phyloP scores from a whole-genome alignment of 1,140 invertebrate species.

The Pinna nobilis region DNA sequence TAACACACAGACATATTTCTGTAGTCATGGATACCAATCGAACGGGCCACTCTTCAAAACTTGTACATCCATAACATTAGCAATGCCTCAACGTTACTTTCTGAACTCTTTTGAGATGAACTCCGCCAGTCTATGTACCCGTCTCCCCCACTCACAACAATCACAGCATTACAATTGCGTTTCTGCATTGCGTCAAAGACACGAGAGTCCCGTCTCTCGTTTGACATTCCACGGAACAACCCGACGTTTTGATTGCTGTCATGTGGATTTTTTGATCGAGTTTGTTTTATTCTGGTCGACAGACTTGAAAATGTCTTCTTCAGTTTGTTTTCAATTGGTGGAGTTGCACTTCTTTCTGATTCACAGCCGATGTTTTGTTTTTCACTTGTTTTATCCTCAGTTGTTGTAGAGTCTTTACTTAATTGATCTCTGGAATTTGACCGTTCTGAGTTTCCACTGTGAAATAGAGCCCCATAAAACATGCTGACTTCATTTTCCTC shows the following conservation, averaged over 20 bases:
- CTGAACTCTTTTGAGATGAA: slow-evolving; percentile 3
- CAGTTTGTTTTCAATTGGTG: slow-evolving; percentile 13
- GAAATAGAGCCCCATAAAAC: slow-evolving; percentile 33
- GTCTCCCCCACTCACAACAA: slow-evolving; percentile 68
- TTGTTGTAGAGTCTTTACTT: neutral
- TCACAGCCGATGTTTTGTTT: slow-evolving; percentile 13
- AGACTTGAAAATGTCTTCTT: too few relatives aligned
- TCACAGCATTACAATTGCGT: slow-evolving; percentile 61
- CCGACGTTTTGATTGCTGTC: slow-evolving; percentile 30
- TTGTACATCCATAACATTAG: slow-evolving; percentile 68
- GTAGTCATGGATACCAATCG: neutral
- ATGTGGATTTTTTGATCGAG: slow-evolving; percentile 19
- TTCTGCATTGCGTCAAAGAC: slow-evolving; percentile 50
- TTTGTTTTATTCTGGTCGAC: neutral
- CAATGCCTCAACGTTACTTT: slow-evolving; percentile 56
- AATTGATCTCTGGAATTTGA: slow-evolving; percentile 11
- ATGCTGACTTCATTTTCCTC: slow-evolving; percentile 26
- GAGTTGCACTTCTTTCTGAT: neutral
- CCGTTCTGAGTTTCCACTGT: too few relatives aligned
- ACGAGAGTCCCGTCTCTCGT: neutral
- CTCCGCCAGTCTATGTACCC: slow-evolving; percentile 65
- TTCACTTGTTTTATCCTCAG: slow-evolving; percentile 2
- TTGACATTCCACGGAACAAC: neutral
- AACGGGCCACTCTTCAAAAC: slow-evolving; percentile 39
- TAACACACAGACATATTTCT: too few relatives aligned